phyloP scores from a whole-genome alignment of 1,140 invertebrate species.

The Trissolcus basalis region DNA sequence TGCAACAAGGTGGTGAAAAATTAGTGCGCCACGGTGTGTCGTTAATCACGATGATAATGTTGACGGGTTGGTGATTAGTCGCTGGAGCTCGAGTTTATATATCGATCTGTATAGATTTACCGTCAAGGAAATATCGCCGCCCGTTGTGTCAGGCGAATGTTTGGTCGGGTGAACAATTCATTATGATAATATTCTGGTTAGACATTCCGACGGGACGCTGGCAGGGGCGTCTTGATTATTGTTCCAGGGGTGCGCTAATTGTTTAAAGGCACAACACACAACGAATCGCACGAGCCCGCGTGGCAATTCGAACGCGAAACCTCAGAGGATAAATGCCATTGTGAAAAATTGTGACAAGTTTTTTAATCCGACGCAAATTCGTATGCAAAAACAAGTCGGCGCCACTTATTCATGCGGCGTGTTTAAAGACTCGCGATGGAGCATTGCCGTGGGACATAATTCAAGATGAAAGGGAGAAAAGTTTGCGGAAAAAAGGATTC shows the following conservation, averaged over 20 bases:
- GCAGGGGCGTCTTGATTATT: slow-evolving; percentile 20
- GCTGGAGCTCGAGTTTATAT: slow-evolving; percentile 36
- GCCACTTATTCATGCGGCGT: too few species aligned
- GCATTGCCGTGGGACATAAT: slow-evolving; percentile 7
- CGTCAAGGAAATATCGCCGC: slow-evolving; percentile 38
- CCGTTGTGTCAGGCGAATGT: slow-evolving; percentile 28
- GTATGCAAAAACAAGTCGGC: background rate
- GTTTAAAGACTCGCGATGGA: background rate
- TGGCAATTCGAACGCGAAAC: too few species aligned
- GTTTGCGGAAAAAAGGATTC: slow-evolving; percentile 2
- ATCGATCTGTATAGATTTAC: slow-evolving; percentile 54
- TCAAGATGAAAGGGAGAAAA: slow-evolving; percentile 11
- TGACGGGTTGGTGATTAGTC: slow-evolving; percentile 33
- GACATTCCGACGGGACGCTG: slow-evolving; percentile 15
- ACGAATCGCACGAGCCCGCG: too few species aligned
- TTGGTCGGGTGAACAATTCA: slow-evolving; percentile 29
- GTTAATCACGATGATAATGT: slow-evolving; percentile 47
- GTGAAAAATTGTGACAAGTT: too few species aligned
- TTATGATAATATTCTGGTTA: slow-evolving; percentile 23
- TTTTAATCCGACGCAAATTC: background rate
- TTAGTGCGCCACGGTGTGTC: slow-evolving; percentile 30
- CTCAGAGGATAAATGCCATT: too few species aligned
- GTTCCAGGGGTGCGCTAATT: slow-evolving; percentile 1
- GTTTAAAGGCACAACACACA: background rate
- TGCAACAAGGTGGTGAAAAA: slow-evolving; percentile 29